A percentile compares a stretch with the other conserved stretches of the same genome.
These are phyloP conservation scores for Drosophila pachea DNA, from an alignment of 1,140 invertebrate species.

Conservation along the genomic window DNA sequence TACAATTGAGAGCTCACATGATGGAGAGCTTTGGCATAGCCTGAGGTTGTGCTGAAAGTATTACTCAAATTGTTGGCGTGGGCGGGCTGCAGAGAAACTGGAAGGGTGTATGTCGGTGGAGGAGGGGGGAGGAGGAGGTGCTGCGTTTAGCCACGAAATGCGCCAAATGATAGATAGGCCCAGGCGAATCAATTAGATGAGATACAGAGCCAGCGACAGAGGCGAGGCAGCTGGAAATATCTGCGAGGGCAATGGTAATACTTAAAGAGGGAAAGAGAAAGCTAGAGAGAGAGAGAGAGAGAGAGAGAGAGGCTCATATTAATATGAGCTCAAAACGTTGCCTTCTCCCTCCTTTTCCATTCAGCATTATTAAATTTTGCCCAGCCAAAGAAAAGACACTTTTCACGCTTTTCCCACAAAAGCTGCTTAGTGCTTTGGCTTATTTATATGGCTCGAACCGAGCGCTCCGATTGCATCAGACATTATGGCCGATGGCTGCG, in stretches of 20 bases:
- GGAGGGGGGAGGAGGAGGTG: constrained; percentile 5
- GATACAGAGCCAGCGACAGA: too few relatives aligned
- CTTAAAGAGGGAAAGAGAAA: too few relatives aligned
- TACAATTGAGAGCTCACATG: constrained; percentile 44
- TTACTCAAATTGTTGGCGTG: constrained; percentile 40
- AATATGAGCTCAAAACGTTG: background rate
- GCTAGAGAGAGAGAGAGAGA: too few relatives aligned
- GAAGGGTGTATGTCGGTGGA: too few relatives aligned
- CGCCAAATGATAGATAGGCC: constrained; percentile 61
- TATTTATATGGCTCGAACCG: background rate
- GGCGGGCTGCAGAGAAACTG: too few relatives aligned
- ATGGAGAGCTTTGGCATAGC: constrained; percentile 64
- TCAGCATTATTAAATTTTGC: background rate
- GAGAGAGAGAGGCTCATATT: too few relatives aligned
- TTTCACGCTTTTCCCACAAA: background rate
- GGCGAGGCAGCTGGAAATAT: too few relatives aligned
- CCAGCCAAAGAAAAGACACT: background rate
- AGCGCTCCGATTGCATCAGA: background rate
- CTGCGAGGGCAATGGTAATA: too few relatives aligned
- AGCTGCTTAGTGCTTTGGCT: background rate
- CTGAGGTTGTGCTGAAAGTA: constrained; percentile 46
- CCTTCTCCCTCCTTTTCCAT: too few relatives aligned
- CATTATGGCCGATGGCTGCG: background rate
- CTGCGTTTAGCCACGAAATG: constrained; percentile 18
- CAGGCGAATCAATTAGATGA: constrained; percentile 61